These are phyloP conservation scores for Riparia riparia DNA, from an alignment of 2,113 vertebrate species.

Conservation along the genomic window DNA sequence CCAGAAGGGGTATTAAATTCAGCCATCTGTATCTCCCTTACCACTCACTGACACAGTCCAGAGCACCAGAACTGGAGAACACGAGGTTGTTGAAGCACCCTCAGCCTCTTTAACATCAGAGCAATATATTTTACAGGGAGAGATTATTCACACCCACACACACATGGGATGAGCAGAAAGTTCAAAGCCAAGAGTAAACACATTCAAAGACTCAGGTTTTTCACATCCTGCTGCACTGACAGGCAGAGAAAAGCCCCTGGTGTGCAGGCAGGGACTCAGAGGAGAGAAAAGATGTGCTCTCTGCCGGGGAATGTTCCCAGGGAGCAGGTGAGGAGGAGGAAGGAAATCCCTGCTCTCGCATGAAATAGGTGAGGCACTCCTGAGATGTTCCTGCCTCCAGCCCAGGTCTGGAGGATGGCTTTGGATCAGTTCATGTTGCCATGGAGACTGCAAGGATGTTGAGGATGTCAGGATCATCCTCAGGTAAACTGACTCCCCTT, in stretches of 20 bases:
- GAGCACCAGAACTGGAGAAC: no score
- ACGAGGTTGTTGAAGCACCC: not conserved
- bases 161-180: not conserved
- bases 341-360: not conserved
- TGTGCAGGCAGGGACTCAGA: not conserved
- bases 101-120: not conserved
- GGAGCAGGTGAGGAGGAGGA: not conserved
- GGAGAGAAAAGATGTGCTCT: rapidly evolving
- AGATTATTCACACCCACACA: not conserved
- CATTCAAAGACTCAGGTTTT: not conserved
- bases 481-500: not conserved
- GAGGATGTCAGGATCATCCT: not conserved
- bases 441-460: not conserved
- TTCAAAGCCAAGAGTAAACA: not conserved
- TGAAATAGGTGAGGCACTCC: not conserved
- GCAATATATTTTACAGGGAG: not conserved
- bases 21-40: not conserved
- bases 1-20: not conserved
- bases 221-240: not conserved
- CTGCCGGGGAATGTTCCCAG: not conserved
- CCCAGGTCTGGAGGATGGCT: not conserved
- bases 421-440: not conserved
- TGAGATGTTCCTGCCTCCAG: not conserved
- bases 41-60: rapidly evolving
- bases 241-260: not conserved